Percentiles rank a stretch among this genome's conserved stretches.
These are phyloP conservation scores for Herminia tarsipennalis DNA, from an alignment of 2,888 invertebrate species.

Conservation along the genomic window DNA sequence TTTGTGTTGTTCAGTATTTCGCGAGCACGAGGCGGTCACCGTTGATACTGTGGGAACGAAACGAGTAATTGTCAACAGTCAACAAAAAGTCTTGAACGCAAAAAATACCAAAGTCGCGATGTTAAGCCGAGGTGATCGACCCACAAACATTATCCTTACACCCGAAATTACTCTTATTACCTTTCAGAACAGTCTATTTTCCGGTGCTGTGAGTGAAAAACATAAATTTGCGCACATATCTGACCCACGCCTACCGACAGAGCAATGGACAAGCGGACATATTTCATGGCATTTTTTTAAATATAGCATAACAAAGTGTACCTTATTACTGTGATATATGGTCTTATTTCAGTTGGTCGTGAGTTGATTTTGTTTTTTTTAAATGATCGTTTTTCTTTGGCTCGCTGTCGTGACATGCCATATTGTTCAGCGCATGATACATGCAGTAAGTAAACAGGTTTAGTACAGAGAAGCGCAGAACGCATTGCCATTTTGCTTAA, in stretches of 20 bases:
- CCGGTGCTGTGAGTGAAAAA: conserved; percentile 50
- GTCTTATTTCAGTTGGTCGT: conserved; percentile 49
- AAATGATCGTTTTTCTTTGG: conserved; percentile 72
- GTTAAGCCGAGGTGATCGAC: conserved; percentile 68
- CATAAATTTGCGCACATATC: conserved; percentile 65
- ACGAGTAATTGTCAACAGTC: conserved; percentile 65
- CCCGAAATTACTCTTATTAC: conserved; percentile 55
- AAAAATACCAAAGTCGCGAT: conserved; percentile 62
- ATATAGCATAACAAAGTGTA: conserved; percentile 47
- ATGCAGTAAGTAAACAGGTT: conserved; percentile 79
- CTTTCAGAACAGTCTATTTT: conserved; percentile 59
- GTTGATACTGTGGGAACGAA: conserved; percentile 56
- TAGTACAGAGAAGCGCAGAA: conserved; percentile 68
- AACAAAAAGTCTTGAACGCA: conserved; percentile 48
- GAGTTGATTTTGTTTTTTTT: conserved; percentile 51
- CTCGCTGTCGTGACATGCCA: conserved; percentile 80
- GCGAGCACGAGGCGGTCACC: conserved; percentile 49
- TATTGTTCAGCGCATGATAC: conserved; percentile 81
- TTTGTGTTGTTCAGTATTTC: conserved; percentile 28
- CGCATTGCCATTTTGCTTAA: conserved; percentile 69
- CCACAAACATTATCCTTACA: conserved; percentile 42
- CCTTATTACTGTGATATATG: conserved; percentile 58
- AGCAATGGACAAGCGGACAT: conserved; percentile 76
- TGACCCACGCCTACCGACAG: conserved; percentile 80
- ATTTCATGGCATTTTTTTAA: conserved; percentile 71